These are phyloP conservation scores for Sebastes fasciatus DNA, from an alignment of 2,113 vertebrate genomes.

Conservation along the genomic window DNA sequence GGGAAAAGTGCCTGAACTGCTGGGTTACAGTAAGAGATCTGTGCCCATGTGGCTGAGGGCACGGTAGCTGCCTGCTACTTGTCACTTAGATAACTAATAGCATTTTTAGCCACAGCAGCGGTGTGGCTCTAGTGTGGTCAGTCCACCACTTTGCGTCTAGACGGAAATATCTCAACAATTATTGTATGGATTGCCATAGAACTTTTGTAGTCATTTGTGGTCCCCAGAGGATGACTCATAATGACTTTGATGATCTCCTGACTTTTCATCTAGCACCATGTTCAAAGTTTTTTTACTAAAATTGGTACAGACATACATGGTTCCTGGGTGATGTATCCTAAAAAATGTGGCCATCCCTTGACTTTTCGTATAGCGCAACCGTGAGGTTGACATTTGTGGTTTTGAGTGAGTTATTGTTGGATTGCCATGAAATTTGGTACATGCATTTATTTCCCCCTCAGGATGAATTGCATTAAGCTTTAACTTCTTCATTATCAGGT, in stretches of 20 bases:
- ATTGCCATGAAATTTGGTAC: background rate
- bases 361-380: background rate
- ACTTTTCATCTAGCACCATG: background rate
- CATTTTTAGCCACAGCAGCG: background rate
- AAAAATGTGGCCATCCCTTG: background rate
- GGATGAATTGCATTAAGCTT: background rate
- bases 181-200: background rate
- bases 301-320: background rate
- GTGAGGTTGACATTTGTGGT: slow-evolving; percentile 2
- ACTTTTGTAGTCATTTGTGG: background rate
- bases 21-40: slow-evolving; percentile 53
- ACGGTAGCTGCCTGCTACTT: background rate
- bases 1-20: slow-evolving; percentile 71
- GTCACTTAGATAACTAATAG: background rate
- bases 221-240: background rate
- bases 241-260: background rate
- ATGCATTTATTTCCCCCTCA: background rate
- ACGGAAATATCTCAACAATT: background rate
- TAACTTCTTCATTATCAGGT: background rate
- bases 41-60: slow-evolving; percentile 13
- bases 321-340: background rate
- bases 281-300: background rate
- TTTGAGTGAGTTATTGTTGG: too few relatives aligned
- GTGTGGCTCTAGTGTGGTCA: background rate
- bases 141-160: background rate